Evolutionary conservation across 2,888 invertebrate genomes (phyloP), one percentile per base, ranked within the genome.

Genomic region (Tetrapedia diversipes): DNA sequence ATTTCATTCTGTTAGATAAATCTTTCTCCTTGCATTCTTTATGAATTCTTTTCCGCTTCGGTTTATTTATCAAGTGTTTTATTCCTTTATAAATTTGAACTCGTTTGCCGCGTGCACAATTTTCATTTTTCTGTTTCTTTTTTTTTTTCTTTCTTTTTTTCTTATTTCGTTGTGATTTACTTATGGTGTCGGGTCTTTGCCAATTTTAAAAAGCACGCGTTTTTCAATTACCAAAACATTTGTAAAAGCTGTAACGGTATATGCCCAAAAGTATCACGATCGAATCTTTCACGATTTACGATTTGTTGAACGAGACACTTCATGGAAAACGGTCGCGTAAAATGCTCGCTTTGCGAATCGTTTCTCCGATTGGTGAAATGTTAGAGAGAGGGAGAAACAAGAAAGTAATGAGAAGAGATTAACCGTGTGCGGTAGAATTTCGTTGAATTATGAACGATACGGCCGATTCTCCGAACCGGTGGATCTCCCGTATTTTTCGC

Each of bases 131-230:
- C 24, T 37, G 43, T 61, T 66, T 34, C 37, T 27, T 59, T 70
- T 45, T 57, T 11, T 41, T 59, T 59, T 53, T 61, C 1, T 64
- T 43, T 59, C 11, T 29, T 22, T 56, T 39, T 37, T 59, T 34
- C 37, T 32, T 51, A 24, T 49, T 67, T 65, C 41, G 8, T 78
- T 34, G 69, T 76, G 53, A 47, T 67, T 70, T 65, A 66, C 59
- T 57, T 72, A 60, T 82, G 86, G 82, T 85, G 86, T 56, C 86
- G 85, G 84, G 80, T 69, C 34, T 74, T 74, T 56, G 59, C 37
- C 59, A 53, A 0, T 72, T 37, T 7, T 32, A 45, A 39, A n/a
- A n/a, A n/a, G n/a, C n/a, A n/a, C n/a, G n/a, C n/a, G n/a, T n/a
- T n/a, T n/a, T n/a, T n/a, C n/a, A n/a, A n/a, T n/a, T n/a, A n/a